These are phyloP conservation scores for Scopus umbretta DNA, from an alignment of 2,113 vertebrate species.

Conservation along the genomic window DNA sequence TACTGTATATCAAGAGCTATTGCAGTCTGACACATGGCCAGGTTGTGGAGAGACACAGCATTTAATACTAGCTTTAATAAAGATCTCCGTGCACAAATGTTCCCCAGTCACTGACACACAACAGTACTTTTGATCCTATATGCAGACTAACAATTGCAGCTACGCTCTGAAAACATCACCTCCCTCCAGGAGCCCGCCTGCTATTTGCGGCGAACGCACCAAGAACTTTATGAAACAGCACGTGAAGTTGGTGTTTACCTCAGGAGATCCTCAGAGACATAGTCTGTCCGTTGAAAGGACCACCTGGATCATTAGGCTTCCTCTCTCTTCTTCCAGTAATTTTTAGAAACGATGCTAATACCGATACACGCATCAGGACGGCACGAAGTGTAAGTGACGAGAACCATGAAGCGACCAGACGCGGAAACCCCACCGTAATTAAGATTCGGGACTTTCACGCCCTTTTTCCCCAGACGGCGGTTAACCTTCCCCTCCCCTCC, in stretches of 20 bases:
- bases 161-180: not conserved
- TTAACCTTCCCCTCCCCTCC: not conserved
- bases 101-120: accelerated
- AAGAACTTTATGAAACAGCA: not conserved
- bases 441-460: not conserved
- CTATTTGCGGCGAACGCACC: not conserved
- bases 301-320: not conserved
- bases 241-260: not conserved
- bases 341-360: not conserved
- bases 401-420: not conserved
- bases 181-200: not conserved
- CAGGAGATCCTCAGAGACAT: not conserved
- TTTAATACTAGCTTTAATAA: not conserved
- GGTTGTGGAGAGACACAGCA: not conserved
- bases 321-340: not conserved
- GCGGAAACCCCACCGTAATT: not conserved
- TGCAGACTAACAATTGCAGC: not conserved
- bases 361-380: accelerated
- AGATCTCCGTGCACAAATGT: accelerated
- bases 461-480: too few species aligned
- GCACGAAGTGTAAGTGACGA: accelerated
- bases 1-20: not conserved
- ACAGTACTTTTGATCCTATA: not conserved
- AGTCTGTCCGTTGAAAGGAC: not conserved
- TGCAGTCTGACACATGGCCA: not conserved